phyloP scores from a whole-genome alignment of 2,113 vertebrate genomes.

The Eudorcas thomsonii region DNA sequence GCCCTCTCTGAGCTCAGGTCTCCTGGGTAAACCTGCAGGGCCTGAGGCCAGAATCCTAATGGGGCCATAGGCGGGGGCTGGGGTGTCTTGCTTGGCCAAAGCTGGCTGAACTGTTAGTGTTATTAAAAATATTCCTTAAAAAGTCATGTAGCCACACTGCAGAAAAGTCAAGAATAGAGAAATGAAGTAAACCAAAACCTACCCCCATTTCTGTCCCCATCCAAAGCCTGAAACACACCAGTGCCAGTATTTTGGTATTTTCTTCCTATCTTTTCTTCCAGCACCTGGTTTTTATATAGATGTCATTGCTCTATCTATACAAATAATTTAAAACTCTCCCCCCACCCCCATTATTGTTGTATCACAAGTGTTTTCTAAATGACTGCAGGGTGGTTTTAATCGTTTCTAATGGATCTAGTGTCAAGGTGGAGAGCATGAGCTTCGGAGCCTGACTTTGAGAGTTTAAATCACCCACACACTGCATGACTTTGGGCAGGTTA shows the following conservation, averaged over 20 bases:
- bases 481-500: background rate
- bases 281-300: background rate
- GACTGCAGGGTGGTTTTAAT: background rate
- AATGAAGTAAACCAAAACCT: background rate
- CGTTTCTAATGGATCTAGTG: background rate
- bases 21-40: background rate
- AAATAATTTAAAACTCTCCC: background rate
- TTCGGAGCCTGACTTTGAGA: background rate
- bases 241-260: background rate
- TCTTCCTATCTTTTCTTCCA: background rate
- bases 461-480: background rate
- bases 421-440: background rate
- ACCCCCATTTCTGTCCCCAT: background rate
- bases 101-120: constrained; percentile 5
- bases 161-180: background rate
- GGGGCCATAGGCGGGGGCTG: background rate
- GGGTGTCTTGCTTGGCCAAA: background rate
- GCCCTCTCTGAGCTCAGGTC: background rate
- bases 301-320: background rate
- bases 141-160: background rate
- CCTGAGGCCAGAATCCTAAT: background rate
- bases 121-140: constrained; percentile 21
- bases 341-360: background rate
- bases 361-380: background rate
- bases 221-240: background rate